Evolutionary conservation across 2,888 invertebrate species (phyloP).

Genomic region (Eustalomyia histrio): DNA sequence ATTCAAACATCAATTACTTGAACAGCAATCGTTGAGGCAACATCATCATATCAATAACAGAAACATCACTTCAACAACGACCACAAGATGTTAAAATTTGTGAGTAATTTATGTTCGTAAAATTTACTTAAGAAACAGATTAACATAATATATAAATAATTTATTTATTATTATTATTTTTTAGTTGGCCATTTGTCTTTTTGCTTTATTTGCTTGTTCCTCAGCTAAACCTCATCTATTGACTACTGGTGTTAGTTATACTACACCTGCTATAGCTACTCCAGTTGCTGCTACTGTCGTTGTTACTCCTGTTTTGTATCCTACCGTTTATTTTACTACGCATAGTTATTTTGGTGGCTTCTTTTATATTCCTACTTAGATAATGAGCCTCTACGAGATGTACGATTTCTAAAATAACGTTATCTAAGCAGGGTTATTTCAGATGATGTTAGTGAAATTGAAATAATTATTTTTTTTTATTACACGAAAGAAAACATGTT

Average conservation of each 20-base stretch:
- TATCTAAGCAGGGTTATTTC: too few species aligned
- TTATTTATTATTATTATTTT: constrained; percentile 18
- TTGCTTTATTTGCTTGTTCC: constrained; percentile 43
- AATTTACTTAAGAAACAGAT: not conserved
- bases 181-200: constrained; percentile 56
- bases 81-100: constrained; percentile 58
- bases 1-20: constrained; percentile 26
- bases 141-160: not conserved
- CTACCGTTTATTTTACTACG: too few species aligned
- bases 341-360: too few species aligned
- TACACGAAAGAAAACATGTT: not conserved
- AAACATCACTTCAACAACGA: not conserved
- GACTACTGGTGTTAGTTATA: constrained; percentile 45
- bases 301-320: constrained; percentile 15
- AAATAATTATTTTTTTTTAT: not conserved
- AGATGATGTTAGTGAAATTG: constrained; percentile 43
- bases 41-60: constrained; percentile 20
- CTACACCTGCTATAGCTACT: constrained; percentile 35
- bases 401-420: too few species aligned
- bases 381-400: too few species aligned
- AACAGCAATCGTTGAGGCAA: constrained; percentile 6
- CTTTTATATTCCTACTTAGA: constrained; percentile 46
- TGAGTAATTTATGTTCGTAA: constrained; percentile 31
- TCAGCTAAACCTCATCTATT: constrained; percentile 60
- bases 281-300: constrained; percentile 26